phyloP scores from a whole-genome alignment of 1,140 invertebrate genomes.

The Zophobas atratus region DNA sequence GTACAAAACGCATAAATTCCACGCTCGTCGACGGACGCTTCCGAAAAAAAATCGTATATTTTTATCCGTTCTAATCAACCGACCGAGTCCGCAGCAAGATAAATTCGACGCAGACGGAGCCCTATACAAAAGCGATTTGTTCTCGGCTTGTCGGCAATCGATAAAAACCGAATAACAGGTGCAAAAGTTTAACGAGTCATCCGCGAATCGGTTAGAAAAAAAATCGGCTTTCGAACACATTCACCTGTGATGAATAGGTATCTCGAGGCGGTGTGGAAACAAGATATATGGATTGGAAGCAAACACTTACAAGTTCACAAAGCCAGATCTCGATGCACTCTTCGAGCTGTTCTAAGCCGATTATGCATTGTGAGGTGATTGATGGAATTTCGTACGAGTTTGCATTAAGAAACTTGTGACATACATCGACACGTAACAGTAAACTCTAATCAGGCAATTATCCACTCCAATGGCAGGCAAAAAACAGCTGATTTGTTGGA shows the following conservation, averaged over 20 bases:
- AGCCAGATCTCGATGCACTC: constrained; percentile 34
- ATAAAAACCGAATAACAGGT: constrained; percentile 37
- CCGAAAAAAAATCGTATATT: no score
- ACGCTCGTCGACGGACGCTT: no score
- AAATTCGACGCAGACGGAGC: background rate
- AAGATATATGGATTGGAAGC: constrained; percentile 34
- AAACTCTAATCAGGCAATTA: background rate
- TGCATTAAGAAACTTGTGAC: constrained; percentile 13
- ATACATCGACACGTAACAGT: background rate
- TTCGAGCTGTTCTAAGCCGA: constrained; percentile 27
- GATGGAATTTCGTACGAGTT: background rate
- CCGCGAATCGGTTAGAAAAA: background rate
- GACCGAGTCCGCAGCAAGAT: background rate
- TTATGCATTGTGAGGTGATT: constrained; percentile 16
- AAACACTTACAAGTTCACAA: constrained; percentile 42
- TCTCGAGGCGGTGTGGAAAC: constrained; percentile 3
- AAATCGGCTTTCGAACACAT: constrained; percentile 5
- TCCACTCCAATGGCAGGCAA: constrained; percentile 16
- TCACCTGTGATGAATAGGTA: constrained; percentile 15
- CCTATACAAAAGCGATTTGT: constrained; percentile 13
- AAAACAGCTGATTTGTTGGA: background rate
- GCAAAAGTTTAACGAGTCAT: constrained; percentile 18
- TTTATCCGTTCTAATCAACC: no score
- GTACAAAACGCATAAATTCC: no score
- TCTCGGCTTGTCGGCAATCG: constrained; percentile 10